Conservation (phyloP, 2,113 vertebrate genomes). For the Sylvilagus bachmani region DNA sequence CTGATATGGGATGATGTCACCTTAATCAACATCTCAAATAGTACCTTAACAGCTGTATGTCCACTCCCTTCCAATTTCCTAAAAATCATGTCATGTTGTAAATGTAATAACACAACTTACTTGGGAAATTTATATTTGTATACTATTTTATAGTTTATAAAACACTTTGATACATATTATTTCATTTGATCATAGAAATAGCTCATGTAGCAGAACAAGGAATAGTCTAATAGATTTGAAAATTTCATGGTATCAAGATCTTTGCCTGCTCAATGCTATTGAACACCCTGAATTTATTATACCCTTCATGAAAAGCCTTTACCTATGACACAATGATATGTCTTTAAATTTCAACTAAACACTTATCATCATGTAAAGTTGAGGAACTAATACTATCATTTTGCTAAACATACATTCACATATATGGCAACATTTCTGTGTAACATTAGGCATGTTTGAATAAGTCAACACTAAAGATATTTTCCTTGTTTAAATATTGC, state of each 20-base stretch:
- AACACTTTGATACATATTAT: neutral
- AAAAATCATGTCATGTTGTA: conserved; percentile 20
- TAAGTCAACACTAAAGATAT: neutral
- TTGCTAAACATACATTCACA: neutral
- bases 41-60: too few species aligned
- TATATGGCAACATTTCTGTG: neutral
- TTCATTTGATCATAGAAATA: conserved; percentile 24
- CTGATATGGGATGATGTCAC: too few species aligned
- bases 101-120: conserved; percentile 8
- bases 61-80: neutral
- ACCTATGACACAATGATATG: neutral
- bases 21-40: too few species aligned
- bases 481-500: neutral
- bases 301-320: neutral
- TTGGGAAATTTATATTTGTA: conserved; percentile 24
- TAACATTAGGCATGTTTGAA: neutral
- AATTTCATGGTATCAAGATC: neutral
- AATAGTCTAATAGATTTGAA: neutral
- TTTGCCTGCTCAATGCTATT: neutral
- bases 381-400: neutral
- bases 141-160: conserved; percentile 4
- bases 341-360: conserved; percentile 45
- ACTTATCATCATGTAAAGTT: neutral
- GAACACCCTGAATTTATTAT: neutral
- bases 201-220: neutral